Evolutionary conservation across 2,888 invertebrate species (phyloP).

Genomic region (Rhogogaster chlorosoma): DNA sequence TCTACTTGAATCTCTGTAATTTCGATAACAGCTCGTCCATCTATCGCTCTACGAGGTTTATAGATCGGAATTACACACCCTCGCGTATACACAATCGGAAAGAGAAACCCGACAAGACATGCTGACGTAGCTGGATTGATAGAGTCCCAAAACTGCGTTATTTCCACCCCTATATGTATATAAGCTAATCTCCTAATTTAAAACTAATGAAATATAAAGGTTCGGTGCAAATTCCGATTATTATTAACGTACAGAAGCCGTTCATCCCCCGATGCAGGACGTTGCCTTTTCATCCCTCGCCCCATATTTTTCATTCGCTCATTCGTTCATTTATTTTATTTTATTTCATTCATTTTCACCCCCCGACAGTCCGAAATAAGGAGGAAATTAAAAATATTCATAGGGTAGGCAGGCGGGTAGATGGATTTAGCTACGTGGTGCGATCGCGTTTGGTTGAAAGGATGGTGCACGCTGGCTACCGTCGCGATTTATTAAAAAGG

Average conservation of each 20-base stretch:
- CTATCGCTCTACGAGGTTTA: neutral
- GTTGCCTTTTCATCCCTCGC: neutral
- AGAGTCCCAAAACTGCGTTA: neutral
- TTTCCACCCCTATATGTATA: neutral
- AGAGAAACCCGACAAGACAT: conserved; percentile 34
- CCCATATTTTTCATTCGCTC: neutral
- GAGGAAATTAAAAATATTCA: conserved; percentile 14
- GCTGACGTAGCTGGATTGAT: conserved; percentile 37
- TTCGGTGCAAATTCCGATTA: neutral
- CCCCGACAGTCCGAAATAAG: neutral
- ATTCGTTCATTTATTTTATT: neutral
- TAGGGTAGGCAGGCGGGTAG: neutral
- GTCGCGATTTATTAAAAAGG: conserved; percentile 34
- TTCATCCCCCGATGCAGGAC: neutral
- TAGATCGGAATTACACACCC: neutral
- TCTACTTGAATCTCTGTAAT: no score
- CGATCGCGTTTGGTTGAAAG: neutral
- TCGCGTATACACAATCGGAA: neutral
- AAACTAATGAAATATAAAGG: neutral
- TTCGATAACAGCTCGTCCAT: neutral
- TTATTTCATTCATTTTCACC: neutral
- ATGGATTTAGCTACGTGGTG: neutral
- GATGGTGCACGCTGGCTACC: neutral
- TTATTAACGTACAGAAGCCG: neutral
- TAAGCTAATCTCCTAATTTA: neutral